Conservation (phyloP, 2,797 vertebrate genomes). For the Chiroxiphia lanceolata region DNA sequence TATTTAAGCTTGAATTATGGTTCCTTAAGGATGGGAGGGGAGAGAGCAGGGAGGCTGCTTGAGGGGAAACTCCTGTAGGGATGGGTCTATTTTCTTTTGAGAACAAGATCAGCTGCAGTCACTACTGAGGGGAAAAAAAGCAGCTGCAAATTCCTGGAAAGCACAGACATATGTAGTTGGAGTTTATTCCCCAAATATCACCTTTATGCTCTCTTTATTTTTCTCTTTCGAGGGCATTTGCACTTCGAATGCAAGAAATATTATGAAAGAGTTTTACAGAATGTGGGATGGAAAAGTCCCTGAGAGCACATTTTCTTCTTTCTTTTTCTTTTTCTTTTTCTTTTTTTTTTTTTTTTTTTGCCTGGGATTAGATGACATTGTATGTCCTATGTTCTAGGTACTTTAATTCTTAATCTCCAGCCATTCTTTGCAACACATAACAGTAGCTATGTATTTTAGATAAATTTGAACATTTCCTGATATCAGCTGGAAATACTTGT, state of each 20-base stretch:
- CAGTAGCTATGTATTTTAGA: conserved; percentile 36
- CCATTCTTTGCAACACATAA: neutral
- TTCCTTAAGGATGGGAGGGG: neutral
- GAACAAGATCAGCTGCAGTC: neutral
- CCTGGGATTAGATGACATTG: neutral
- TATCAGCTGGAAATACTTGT: neutral
- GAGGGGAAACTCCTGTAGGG: neutral
- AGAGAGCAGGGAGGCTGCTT: neutral
- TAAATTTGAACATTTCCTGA: neutral
- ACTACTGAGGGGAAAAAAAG: neutral
- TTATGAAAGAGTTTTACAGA: neutral
- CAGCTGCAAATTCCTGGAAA: conserved; percentile 22
- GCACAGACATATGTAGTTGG: neutral
- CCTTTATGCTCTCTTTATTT: neutral
- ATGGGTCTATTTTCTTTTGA: neutral
- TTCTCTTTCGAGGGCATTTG: neutral
- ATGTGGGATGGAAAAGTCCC: neutral
- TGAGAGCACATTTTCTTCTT: neutral
- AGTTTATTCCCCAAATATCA: neutral
- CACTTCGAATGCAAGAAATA: neutral
- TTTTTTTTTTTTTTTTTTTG: neutral
- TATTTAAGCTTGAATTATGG: conserved; percentile 41
- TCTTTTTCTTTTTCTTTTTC: neutral
- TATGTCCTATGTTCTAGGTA: neutral
- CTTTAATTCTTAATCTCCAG: neutral